Conservation (phyloP, 2,888 invertebrate genomes). For the Palloptera scutellata region DNA sequence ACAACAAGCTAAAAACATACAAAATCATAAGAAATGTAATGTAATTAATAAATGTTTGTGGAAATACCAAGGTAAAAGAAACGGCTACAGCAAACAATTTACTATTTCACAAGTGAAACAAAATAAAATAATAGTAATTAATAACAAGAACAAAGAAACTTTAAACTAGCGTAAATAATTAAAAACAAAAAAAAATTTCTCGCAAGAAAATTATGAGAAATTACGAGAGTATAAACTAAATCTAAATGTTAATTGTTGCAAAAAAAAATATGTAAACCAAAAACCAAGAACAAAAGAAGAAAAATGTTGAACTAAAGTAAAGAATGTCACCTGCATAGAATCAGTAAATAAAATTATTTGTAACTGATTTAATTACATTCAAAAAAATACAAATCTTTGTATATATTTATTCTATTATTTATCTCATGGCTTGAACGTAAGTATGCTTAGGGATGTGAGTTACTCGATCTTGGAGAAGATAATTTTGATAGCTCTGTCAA, state of each 20-base stretch:
- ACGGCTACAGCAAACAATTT: no score
- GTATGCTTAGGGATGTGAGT: no score
- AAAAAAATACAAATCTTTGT: constrained; percentile 24
- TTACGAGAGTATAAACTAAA: constrained; percentile 23
- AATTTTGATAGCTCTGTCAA: no score
- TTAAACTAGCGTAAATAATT: constrained; percentile 24
- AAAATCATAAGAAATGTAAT: neutral
- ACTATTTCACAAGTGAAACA: no score
- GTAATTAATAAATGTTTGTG: neutral
- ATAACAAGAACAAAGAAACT: constrained; percentile 12
- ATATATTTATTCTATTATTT: no score
- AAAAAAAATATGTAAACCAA: constrained; percentile 18
- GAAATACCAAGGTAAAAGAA: neutral
- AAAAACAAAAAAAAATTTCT: neutral
- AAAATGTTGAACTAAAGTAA: constrained; percentile 7
- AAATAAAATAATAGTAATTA: no score
- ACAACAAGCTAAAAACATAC: neutral
- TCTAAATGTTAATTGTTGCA: constrained; percentile 47
- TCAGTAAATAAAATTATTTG: constrained; percentile 33
- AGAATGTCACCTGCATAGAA: constrained; percentile 29
- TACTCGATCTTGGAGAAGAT: no score
- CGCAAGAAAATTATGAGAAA: neutral
- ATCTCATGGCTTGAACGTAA: no score
- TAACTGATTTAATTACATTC: constrained; percentile 35
- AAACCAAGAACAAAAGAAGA: constrained; percentile 4